These are phyloP conservation scores for Myiotriccus ornatus DNA, from an alignment of 2,797 vertebrate genomes.

Conservation along the genomic window DNA sequence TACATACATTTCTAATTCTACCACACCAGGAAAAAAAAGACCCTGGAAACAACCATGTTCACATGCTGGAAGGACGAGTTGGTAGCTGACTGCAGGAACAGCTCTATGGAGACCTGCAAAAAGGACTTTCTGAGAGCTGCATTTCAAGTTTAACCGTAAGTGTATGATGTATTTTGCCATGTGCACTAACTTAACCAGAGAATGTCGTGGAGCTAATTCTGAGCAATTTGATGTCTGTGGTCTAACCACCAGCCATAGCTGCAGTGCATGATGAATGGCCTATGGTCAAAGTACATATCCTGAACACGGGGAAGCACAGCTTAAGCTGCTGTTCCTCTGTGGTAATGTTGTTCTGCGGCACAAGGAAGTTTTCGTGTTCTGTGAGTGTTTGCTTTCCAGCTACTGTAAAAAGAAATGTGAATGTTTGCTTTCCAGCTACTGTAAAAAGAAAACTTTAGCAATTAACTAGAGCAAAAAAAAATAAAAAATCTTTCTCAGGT, in stretches of 20 bases:
- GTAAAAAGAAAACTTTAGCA: not conserved
- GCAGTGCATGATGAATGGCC: conserved; percentile 27
- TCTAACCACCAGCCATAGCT: conserved; percentile 63
- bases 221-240: conserved; percentile 65
- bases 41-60: not conserved
- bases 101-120: not conserved
- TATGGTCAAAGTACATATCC: conserved; percentile 60
- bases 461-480: fast-evolving
- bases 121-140: not conserved
- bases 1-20: conserved; percentile 16
- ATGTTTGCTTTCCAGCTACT: conserved; percentile 9
- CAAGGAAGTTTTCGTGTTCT: not conserved
- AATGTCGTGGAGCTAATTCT: conserved; percentile 51
- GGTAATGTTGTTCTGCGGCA: conserved; percentile 14
- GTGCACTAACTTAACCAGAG: conserved; percentile 45
- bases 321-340: conserved; percentile 3
- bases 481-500: not conserved
- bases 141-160: conserved; percentile 25
- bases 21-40: not conserved
- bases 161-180: conserved; percentile 40
- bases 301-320: not conserved
- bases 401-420: conserved; percentile 8
- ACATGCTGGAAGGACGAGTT: not conserved
- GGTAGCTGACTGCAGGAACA: not conserved
- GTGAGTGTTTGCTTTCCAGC: conserved; percentile 20